phyloP scores from a whole-genome alignment of 37 sponge, comb jelly and placozoan genomes.

The Halichondria panicea region DNA sequence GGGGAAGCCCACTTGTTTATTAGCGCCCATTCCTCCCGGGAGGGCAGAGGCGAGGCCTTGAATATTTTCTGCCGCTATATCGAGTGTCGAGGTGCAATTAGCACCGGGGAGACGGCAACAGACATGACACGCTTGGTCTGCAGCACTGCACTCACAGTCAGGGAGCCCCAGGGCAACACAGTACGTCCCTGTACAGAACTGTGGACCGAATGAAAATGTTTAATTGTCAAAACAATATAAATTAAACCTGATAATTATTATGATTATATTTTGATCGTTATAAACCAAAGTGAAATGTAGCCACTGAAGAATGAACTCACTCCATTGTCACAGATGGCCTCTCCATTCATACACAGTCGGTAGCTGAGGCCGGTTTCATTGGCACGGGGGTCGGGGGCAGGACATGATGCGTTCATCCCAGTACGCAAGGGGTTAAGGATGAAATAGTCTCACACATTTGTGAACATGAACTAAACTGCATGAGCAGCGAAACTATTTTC shows the following conservation, averaged over 20 bases:
- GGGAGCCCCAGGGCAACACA: slow-evolving; percentile 50
- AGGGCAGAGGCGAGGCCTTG: not conserved
- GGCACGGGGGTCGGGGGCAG: slow-evolving; percentile 20
- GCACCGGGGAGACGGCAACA: slow-evolving; percentile 43
- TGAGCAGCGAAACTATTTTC: too few species aligned
- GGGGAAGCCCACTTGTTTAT: slow-evolving; percentile 40
- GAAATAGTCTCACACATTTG: too few species aligned
- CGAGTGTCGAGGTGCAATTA: slow-evolving; percentile 31
- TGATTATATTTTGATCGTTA: not conserved
- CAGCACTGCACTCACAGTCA: slow-evolving; percentile 52
- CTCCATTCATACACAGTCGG: slow-evolving; percentile 28
- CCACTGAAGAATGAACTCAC: slow-evolving; percentile 13
- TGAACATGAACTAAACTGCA: too few species aligned
- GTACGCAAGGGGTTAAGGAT: slow-evolving; percentile 51
- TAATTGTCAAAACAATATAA: not conserved
- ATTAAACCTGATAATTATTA: not conserved
- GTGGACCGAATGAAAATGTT: not conserved
- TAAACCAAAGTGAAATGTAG: not conserved
- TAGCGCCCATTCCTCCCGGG: slow-evolving; percentile 8
- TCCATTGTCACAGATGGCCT: slow-evolving; percentile 40
- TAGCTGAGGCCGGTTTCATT: not conserved
- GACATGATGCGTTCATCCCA: slow-evolving; percentile 57
- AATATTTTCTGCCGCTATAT: not conserved
- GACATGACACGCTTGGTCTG: slow-evolving; percentile 42
- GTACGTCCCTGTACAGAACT: slow-evolving; percentile 66